phyloP scores from a whole-genome alignment of 2,888 invertebrate species.

The Plebejus argus region DNA sequence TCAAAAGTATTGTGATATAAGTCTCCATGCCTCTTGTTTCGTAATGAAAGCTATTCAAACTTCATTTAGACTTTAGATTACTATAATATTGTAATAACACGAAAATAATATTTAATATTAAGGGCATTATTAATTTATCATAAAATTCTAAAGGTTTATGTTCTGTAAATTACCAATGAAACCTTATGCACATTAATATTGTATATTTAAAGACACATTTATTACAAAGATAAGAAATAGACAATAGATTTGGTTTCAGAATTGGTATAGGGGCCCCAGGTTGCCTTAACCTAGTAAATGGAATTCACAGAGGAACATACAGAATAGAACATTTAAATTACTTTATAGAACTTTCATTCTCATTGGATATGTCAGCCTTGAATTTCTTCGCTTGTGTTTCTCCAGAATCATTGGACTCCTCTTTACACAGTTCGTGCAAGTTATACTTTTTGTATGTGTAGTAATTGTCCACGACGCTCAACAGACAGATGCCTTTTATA shows the following conservation, averaged over 20 bases:
- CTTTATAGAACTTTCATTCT: constrained; percentile 48
- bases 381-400: constrained; percentile 71
- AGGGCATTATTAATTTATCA: no score
- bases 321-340: constrained; percentile 35
- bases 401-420: constrained; percentile 65
- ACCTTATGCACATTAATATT: constrained; percentile 41
- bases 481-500: constrained; percentile 88
- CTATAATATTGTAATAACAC: no score
- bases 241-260: constrained; percentile 62
- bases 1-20: neutral
- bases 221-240: constrained; percentile 46
- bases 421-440: constrained; percentile 83
- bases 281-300: constrained; percentile 60
- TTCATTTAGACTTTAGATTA: neutral
- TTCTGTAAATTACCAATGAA: constrained; percentile 32
- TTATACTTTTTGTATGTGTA: constrained; percentile 91
- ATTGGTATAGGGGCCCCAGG: constrained; percentile 66
- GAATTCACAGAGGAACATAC: constrained; percentile 41
- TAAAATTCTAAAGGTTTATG: neutral
- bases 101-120: no score
- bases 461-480: constrained; percentile 91
- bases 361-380: constrained; percentile 57
- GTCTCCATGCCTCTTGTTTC: neutral
- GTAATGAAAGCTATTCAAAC: neutral
- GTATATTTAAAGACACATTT: constrained; percentile 43